Evolutionary conservation across 2,888 invertebrate genomes (phyloP).

Genomic region (Tipula helvola): DNA sequence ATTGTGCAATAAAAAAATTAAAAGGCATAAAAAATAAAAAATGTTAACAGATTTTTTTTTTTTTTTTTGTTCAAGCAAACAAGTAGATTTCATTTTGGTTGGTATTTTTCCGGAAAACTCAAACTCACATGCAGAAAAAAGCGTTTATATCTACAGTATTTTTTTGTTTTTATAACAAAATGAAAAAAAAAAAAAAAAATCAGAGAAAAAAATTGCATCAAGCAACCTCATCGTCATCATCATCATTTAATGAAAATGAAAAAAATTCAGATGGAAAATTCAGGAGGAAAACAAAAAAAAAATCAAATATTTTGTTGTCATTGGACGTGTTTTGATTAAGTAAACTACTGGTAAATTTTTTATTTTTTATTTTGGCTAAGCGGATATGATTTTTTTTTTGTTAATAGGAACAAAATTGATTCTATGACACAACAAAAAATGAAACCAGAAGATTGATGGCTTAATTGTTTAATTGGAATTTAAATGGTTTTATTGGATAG

Average conservation of each 20-base stretch:
- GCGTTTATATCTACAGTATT: not conserved
- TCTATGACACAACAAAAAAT: not conserved
- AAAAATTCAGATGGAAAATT: not conserved
- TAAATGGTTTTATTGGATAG: not conserved
- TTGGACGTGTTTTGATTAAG: not conserved
- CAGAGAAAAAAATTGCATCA: not conserved
- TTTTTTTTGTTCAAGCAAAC: not conserved
- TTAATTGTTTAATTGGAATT: not conserved
- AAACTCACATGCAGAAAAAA: conserved; percentile 5
- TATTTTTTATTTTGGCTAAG: not conserved
- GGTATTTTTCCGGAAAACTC: conserved; percentile 5
- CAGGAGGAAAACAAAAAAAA: not conserved
- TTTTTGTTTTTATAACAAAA: not conserved
- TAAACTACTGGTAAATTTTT: not conserved
- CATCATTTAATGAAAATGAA: not conserved
- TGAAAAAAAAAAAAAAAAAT: not conserved
- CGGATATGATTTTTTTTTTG: not conserved
- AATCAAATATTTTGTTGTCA: not conserved
- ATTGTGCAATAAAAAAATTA: not conserved
- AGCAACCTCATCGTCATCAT: not conserved
- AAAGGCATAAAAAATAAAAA: not conserved
- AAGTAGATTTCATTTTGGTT: not conserved
- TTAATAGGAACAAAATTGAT: not conserved
- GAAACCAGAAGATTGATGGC: not conserved
- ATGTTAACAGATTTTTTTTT: not conserved